Evolutionary conservation across 2,797 vertebrate species (phyloP), one percentile per base, ranked within the genome.

Genomic region (Harpagifer antarcticus): DNA sequence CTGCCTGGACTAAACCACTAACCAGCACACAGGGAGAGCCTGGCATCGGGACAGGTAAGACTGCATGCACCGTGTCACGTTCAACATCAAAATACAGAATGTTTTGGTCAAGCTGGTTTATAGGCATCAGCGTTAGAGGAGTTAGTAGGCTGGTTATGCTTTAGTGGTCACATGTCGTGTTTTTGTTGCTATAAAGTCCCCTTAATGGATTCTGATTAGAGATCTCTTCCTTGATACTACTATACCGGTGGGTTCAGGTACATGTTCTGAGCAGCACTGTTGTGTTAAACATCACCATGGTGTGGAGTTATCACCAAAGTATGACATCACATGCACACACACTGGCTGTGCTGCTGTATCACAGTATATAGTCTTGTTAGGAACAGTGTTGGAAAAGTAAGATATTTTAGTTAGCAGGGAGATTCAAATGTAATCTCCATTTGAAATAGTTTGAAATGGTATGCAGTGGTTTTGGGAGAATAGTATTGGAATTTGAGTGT

Each of bases 31-130:
- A 0, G 43, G 52, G 55, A 59, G 40, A 81, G 42, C 31, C 50
- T 52, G 52, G 56, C 64, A 73, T 56, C 52, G 61, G 43, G 19
- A 68, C 59, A 82, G 82, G 87, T 87, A 80, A 82, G 86, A 74
- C 60, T 45, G 54, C 63, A 13, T 15, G 58, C 16, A 33, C n/a
- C 5, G 27, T 43, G 2, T 53, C 45, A 37, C 9, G 0, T 61
- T 61, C 20, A 5, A 63, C 53, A 27, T 43, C 31, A 45, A 33
- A 19, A 48, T 20, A 1, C 3, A 27, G 13, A n/a, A 3, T 27
- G 20, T 55, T 31, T 56, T 59, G 11, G 19, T 16, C 43, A 1
- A 10, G 9, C 23, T 59, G 9, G 31, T 42, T 64, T 75, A 8
- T 58, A 49, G 23, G n/a, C 59, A 66, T 57, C 48, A 61, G 48